These are phyloP conservation scores for Datnioides undecimradiatus DNA, from an alignment of 2,113 vertebrate genomes.

Conservation along the genomic window DNA sequence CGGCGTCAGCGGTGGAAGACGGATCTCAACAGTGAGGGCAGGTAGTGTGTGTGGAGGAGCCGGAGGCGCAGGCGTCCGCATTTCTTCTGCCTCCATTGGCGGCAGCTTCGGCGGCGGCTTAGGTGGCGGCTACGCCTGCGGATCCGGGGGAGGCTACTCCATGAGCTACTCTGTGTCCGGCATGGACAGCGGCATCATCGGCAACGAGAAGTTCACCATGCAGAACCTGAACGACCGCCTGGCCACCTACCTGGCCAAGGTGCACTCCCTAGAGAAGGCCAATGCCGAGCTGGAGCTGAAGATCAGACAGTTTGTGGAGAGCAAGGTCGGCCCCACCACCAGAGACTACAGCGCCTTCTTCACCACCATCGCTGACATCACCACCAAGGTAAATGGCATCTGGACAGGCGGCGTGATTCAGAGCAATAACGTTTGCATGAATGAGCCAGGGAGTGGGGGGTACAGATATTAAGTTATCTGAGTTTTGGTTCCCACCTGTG, in stretches of 20 bases:
- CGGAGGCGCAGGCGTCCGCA: constrained; percentile 51
- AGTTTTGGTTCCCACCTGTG: not conserved
- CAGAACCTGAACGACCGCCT: constrained; percentile 86
- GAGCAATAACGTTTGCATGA: not conserved
- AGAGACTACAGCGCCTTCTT: constrained; percentile 65
- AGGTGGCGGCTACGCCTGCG: not conserved
- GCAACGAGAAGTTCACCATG: constrained; percentile 84
- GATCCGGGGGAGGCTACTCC: not conserved
- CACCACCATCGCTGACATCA: constrained; percentile 73
- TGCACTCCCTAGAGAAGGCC: constrained; percentile 78
- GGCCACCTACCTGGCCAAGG: constrained; percentile 82
- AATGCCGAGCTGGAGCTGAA: constrained; percentile 84
- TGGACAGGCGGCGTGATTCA: no score
- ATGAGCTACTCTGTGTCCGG: constrained; percentile 12
- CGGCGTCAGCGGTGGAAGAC: not conserved
- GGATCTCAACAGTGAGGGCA: not conserved
- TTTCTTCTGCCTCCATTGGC: constrained; percentile 49
- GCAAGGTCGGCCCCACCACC: constrained; percentile 32
- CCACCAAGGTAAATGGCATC: constrained; percentile 60
- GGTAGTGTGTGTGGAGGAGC: constrained; percentile 66
- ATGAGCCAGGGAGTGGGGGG: no score
- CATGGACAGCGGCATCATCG: constrained; percentile 17
- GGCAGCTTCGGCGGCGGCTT: not conserved
- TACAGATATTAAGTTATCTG: no score
- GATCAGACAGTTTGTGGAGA: constrained; percentile 79